Conservation (phyloP, 2,888 invertebrate species). For the Selenia dentaria region DNA sequence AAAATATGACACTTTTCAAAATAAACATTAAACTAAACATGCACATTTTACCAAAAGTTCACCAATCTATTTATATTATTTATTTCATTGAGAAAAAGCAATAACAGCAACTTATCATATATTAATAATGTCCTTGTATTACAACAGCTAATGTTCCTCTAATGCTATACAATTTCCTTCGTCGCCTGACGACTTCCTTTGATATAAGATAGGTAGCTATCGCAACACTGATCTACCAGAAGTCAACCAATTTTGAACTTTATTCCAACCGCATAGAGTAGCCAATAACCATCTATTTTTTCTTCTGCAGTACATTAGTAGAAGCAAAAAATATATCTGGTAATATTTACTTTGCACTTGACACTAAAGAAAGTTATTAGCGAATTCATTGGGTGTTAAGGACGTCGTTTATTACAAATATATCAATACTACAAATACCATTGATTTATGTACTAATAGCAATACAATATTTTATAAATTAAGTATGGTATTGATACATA, state of each 20-base stretch:
- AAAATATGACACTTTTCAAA: too few species aligned
- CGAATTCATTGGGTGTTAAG: not conserved
- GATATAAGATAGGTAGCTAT: constrained; percentile 37
- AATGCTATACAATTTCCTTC: constrained; percentile 70
- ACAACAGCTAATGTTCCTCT: constrained; percentile 67
- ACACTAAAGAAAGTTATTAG: constrained; percentile 32
- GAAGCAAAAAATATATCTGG: constrained; percentile 49
- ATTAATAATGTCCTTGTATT: constrained; percentile 57
- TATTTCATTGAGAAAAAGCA: too few species aligned
- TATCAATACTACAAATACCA: too few species aligned
- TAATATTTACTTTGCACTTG: constrained; percentile 38
- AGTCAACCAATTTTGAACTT: constrained; percentile 3
- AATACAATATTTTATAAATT: too few species aligned
- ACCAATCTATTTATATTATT: too few species aligned
- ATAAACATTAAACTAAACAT: too few species aligned
- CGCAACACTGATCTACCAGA: not conserved
- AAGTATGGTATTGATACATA: too few species aligned
- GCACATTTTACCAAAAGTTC: too few species aligned
- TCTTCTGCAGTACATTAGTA: constrained; percentile 50
- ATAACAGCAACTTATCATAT: too few species aligned
- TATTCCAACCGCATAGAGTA: constrained; percentile 6
- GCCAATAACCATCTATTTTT: not conserved
- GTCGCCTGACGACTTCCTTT: constrained; percentile 57
- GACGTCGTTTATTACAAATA: not conserved
- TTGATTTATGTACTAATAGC: too few species aligned